phyloP scores from a whole-genome alignment of 2,113 vertebrate genomes.

The Leptobrachium leishanense region DNA sequence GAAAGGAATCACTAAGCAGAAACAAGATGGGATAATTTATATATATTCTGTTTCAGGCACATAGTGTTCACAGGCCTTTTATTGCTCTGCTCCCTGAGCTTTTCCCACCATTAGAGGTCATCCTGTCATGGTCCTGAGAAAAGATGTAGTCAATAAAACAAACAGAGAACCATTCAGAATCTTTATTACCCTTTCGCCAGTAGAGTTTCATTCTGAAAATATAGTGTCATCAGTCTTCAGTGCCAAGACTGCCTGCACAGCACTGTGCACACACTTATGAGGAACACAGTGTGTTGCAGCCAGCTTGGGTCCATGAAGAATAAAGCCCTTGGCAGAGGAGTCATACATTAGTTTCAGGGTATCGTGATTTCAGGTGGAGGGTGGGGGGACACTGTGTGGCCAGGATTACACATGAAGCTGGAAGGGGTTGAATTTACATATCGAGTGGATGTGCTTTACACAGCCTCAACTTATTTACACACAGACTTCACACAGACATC shows the following conservation, averaged over 20 bases:
- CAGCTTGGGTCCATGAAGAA: constrained; percentile 27
- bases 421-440: constrained; percentile 34
- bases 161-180: constrained; percentile 38
- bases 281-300: constrained; percentile 33
- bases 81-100: not conserved
- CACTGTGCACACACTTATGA: constrained; percentile 16
- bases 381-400: constrained; percentile 50
- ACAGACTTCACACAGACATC: constrained; percentile 58
- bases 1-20: too few species aligned
- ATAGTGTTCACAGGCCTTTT: too few species aligned
- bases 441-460: constrained; percentile 61
- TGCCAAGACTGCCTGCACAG: constrained; percentile 26
- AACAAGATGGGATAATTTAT: too few species aligned
- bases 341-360: constrained; percentile 54
- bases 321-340: constrained; percentile 67
- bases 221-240: constrained; percentile 36
- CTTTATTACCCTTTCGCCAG: constrained; percentile 45
- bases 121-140: not conserved
- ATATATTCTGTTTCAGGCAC: too few species aligned
- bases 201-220: constrained; percentile 38
- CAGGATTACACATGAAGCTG: constrained; percentile 50
- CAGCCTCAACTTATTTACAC: constrained; percentile 63
- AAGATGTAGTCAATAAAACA: constrained; percentile 9
- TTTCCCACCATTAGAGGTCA: not conserved
- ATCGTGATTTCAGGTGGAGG: constrained; percentile 46